Percentiles rank a stretch among this genome's conserved stretches.
phyloP scores from a whole-genome alignment of 2,888 invertebrate genomes.

The Drosophila subquinaria region DNA sequence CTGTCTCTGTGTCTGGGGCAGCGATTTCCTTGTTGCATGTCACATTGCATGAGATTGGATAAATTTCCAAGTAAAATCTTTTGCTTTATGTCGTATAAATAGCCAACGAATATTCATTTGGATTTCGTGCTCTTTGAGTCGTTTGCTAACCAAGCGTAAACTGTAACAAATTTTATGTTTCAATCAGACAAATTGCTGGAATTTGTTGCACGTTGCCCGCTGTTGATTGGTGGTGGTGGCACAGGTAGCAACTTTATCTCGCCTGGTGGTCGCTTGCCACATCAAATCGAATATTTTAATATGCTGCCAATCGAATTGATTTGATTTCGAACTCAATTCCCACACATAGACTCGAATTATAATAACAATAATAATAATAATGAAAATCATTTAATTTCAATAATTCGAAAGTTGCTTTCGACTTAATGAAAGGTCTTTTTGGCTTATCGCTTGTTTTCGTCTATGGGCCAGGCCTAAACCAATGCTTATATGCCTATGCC shows the following conservation, averaged over 20 bases:
- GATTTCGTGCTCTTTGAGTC: conserved; percentile 22
- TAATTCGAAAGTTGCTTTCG: conserved; percentile 72
- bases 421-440: conserved; percentile 63
- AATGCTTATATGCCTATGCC: no score
- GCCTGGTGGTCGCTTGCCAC: conserved; percentile 68
- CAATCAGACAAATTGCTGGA: conserved; percentile 63
- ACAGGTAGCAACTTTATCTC: conserved; percentile 44
- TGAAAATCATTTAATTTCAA: conserved; percentile 74
- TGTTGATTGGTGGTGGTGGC: conserved; percentile 1
- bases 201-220: conserved; percentile 29
- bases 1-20: conserved; percentile 51
- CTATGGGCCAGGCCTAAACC: conserved; percentile 25
- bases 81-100: conserved; percentile 52
- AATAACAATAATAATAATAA: conserved; percentile 51
- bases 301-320: conserved; percentile 79
- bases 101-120: conserved; percentile 38
- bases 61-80: conserved; percentile 67
- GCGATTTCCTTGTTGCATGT: conserved; percentile 71
- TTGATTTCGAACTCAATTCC: conserved; percentile 48
- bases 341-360: conserved; percentile 28
- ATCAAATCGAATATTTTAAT: conserved; percentile 76
- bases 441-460: conserved; percentile 43
- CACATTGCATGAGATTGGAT: conserved; percentile 71
- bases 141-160: conserved; percentile 58
- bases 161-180: conserved; percentile 78